A percentile compares a stretch with the other conserved stretches of the same genome.
These are phyloP conservation scores for Ploceus nigricollis DNA, from an alignment of 2,113 vertebrate species.

Conservation along the genomic window DNA sequence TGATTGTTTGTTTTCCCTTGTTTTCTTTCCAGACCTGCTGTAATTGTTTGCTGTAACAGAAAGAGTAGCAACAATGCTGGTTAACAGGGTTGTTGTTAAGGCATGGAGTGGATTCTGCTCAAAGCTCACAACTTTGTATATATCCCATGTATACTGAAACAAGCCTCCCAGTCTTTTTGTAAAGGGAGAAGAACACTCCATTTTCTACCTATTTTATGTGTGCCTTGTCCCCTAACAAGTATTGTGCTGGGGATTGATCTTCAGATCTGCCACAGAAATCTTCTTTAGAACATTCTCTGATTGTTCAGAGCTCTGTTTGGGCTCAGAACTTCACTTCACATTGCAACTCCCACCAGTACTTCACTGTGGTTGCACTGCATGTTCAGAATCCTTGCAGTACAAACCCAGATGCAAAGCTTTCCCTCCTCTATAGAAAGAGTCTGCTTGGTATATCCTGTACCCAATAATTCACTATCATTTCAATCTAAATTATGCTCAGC, in stretches of 20 bases:
- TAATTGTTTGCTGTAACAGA: background rate
- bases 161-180: background rate
- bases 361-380: background rate
- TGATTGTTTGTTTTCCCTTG: background rate
- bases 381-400: background rate
- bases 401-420: background rate
- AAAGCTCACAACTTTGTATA: background rate
- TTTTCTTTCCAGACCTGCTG: slow-evolving; percentile 15
- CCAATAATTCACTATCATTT: background rate
- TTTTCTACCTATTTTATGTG: background rate
- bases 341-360: background rate
- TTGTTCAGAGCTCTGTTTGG: background rate
- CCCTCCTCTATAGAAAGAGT: background rate
- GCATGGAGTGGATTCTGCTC: background rate
- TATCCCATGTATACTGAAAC: background rate
- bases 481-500: background rate
- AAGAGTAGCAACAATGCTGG: background rate
- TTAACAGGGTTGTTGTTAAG: background rate
- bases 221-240: background rate
- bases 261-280: background rate
- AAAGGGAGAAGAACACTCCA: background rate
- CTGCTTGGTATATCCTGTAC: background rate
- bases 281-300: background rate
- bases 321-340: background rate
- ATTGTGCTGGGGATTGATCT: background rate